phyloP scores from a whole-genome alignment of 2,797 vertebrate genomes.

The Tokudaia tokunoshimensis region DNA sequence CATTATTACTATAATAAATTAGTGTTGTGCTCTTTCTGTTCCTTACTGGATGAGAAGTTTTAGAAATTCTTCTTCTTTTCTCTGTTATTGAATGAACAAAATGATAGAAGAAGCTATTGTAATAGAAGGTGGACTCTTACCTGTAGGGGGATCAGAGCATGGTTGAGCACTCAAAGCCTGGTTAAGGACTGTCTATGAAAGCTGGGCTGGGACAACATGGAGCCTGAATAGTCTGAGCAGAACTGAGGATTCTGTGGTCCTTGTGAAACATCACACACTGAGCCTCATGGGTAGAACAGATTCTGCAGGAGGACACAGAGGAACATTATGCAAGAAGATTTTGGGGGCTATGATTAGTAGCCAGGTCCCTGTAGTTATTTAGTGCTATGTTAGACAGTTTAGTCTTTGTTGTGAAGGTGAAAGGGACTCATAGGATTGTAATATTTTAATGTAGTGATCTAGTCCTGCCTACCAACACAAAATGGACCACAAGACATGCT shows the following conservation, averaged over 20 bases:
- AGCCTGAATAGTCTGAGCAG: neutral
- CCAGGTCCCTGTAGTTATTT: too few relatives aligned
- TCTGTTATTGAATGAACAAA: neutral
- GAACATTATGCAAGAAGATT: neutral
- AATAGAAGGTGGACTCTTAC: neutral
- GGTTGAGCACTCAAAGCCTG: neutral
- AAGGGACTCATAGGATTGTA: neutral
- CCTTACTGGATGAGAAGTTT: neutral
- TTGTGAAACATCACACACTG: rapidly evolving
- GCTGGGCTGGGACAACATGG: neutral
- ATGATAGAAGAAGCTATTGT: neutral
- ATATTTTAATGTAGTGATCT: neutral
- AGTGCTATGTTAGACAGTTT: neutral
- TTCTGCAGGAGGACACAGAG: neutral
- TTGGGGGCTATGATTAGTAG: neutral
- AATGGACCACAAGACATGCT: neutral
- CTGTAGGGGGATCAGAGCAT: neutral
- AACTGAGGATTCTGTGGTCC: neutral
- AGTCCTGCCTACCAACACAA: neutral
- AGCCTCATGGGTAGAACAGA: neutral
- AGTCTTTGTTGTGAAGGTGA: neutral
- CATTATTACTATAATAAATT: neutral
- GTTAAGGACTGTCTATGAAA: neutral
- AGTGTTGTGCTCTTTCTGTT: neutral
- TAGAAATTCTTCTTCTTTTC: neutral